These are phyloP conservation scores for Hirtodrosophila confusa DNA, from an alignment of 2,888 invertebrate genomes.

Conservation along the genomic window DNA sequence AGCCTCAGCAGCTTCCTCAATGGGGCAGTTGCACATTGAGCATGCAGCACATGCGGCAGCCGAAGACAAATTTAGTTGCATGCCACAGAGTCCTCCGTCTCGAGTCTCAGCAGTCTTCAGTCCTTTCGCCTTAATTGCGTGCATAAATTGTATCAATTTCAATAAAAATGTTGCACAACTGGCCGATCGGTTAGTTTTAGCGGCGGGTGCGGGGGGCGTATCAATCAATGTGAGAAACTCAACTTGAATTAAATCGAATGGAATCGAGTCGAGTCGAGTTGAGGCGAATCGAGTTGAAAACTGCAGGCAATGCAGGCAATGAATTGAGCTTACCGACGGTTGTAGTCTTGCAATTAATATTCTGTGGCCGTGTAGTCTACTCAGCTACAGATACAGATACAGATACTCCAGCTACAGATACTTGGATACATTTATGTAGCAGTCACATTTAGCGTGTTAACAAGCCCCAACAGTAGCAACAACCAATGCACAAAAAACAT, in stretches of 20 bases:
- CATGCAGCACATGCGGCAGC: conserved; percentile 70
- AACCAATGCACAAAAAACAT: conserved; percentile 29
- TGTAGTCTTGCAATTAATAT: conserved; percentile 69
- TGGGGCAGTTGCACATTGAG: conserved; percentile 47
- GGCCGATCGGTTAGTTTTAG: conserved; percentile 17
- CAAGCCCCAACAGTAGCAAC: conserved; percentile 48
- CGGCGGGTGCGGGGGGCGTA: conserved; percentile 25
- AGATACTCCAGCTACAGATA: conserved; percentile 30
- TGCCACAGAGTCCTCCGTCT: conserved; percentile 66
- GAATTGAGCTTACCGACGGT: conserved; percentile 26
- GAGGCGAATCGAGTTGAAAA: conserved; percentile 19
- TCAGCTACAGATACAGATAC: conserved; percentile 22
- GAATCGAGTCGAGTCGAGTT: conserved; percentile 11
- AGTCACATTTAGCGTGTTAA: conserved; percentile 68
- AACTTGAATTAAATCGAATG: background rate
- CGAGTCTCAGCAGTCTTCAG: conserved; percentile 26
- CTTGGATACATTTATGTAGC: conserved; percentile 32
- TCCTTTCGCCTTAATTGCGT: conserved; percentile 71
- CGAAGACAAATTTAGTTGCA: conserved; percentile 75
- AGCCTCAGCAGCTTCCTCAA: conserved; percentile 25
- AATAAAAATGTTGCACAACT: conserved; percentile 75
- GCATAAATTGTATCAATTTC: conserved; percentile 78
- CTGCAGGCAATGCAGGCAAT: conserved; percentile 13
- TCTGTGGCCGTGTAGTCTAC: conserved; percentile 61
- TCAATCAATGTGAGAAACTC: conserved; percentile 73